phyloP scores from a whole-genome alignment of 2,113 vertebrate genomes.

The Machaerirhynchus nigripectus region DNA sequence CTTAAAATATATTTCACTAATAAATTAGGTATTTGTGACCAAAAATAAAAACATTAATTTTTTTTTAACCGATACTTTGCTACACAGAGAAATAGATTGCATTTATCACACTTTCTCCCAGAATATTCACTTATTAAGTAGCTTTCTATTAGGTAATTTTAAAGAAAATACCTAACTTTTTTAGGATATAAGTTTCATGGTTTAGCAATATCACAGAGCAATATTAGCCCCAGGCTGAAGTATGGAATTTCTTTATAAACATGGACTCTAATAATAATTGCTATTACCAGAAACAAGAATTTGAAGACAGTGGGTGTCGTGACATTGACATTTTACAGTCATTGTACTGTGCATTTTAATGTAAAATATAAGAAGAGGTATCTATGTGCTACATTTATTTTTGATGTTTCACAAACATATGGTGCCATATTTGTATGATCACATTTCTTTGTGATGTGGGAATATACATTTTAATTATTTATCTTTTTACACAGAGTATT shows the following conservation, averaged over 20 bases:
- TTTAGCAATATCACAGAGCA: constrained; percentile 60
- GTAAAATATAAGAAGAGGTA: constrained; percentile 52
- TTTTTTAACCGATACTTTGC: constrained; percentile 7
- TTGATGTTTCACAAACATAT: constrained; percentile 50
- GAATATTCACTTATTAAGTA: not conserved
- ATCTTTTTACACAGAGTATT: constrained; percentile 67
- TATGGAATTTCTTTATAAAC: constrained; percentile 11
- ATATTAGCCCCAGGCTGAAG: constrained; percentile 35
- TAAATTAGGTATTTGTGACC: not conserved
- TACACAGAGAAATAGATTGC: not conserved
- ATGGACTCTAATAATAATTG: not conserved
- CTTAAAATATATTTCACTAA: not conserved
- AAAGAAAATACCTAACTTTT: not conserved
- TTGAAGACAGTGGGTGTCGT: not conserved
- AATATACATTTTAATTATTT: constrained; percentile 63
- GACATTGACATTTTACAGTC: constrained; percentile 49
- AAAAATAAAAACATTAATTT: not conserved
- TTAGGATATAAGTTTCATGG: constrained; percentile 5
- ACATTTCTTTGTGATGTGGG: constrained; percentile 60
- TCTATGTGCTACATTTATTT: constrained; percentile 49
- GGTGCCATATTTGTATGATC: constrained; percentile 63
- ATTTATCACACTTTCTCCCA: not conserved
- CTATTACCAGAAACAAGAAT: not conserved
- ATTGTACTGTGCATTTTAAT: constrained; percentile 52
- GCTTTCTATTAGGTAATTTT: constrained; percentile 5